A percentile compares a stretch with the other conserved stretches of the same genome.
These are phyloP conservation scores for Columba janthina DNA, from an alignment of 2,113 vertebrate genomes.

Conservation along the genomic window DNA sequence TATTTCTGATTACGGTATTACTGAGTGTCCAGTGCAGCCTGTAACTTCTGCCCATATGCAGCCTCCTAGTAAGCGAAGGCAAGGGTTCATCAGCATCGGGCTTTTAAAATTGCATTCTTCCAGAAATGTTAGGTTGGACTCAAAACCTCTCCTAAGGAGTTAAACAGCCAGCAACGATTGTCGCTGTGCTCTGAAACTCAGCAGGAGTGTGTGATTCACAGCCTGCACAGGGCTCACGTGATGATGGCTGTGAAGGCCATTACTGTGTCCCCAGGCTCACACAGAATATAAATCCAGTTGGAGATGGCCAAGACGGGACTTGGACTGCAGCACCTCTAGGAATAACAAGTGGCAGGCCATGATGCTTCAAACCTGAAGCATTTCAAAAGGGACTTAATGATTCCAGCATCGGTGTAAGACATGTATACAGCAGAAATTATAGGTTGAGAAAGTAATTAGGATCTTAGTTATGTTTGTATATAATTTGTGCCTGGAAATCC, in stretches of 20 bases:
- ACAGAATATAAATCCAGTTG: accelerated
- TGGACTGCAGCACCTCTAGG: neutral
- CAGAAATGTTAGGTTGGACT: neutral
- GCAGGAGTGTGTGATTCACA: neutral
- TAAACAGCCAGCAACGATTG: neutral
- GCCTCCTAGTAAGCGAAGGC: neutral
- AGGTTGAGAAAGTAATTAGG: neutral
- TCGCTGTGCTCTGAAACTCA: neutral
- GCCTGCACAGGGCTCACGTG: neutral
- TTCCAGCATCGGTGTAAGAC: neutral
- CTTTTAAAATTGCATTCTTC: neutral
- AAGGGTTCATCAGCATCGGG: neutral
- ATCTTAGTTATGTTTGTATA: neutral
- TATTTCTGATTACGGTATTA: neutral
- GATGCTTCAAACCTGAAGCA: neutral
- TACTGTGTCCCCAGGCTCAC: neutral
- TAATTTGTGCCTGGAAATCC: neutral
- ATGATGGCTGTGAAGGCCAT: neutral
- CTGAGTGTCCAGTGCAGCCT: neutral
- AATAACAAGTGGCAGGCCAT: accelerated
- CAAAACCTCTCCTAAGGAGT: neutral
- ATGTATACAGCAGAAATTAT: neutral
- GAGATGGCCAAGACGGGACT: neutral
- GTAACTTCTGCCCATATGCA: neutral
- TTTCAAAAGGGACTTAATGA: neutral